Percentiles rank a stretch among this genome's conserved stretches.
These are phyloP conservation scores for Stenichneumon culpator DNA, from an alignment of 2,888 invertebrate genomes.

Conservation along the genomic window DNA sequence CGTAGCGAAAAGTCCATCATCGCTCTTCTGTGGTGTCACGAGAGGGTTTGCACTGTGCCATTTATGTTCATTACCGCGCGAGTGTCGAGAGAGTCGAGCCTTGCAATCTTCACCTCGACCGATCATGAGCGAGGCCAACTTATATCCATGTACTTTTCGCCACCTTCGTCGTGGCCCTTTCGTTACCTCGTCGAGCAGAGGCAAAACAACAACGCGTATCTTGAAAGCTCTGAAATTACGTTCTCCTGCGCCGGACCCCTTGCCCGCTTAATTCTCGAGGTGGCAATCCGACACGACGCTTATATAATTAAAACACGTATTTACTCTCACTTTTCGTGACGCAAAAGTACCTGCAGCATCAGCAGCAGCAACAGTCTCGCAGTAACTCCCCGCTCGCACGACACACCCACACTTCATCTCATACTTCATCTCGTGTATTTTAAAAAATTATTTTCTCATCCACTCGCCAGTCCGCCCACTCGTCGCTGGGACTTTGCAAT, in stretches of 20 bases:
- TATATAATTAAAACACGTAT: constrained; percentile 49
- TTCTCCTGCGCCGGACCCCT: constrained; percentile 40
- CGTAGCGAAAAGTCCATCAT: constrained; percentile 56
- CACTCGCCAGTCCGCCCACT: constrained; percentile 3
- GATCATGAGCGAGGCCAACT: constrained; percentile 59
- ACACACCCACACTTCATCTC: constrained; percentile 29
- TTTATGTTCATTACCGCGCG: constrained; percentile 75
- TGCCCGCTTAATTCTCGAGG: constrained; percentile 21
- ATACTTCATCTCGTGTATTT: not conserved
- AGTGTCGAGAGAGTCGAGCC: constrained; percentile 14
- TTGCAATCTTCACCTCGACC: constrained; percentile 40
- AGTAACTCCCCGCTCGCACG: not conserved
- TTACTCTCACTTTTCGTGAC: constrained; percentile 33
- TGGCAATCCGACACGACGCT: constrained; percentile 47
- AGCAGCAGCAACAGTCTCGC: constrained; percentile 7
- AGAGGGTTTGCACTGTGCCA: constrained; percentile 74
- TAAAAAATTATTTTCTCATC: not conserved
- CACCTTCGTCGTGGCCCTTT: constrained; percentile 44
- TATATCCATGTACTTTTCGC: constrained; percentile 49
- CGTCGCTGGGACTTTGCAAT: constrained; percentile 8
- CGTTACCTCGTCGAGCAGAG: constrained; percentile 15
- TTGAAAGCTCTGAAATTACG: constrained; percentile 56
- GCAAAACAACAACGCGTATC: constrained; percentile 21
- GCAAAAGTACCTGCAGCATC: constrained; percentile 18
- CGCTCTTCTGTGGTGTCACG: constrained; percentile 63